phyloP scores from a whole-genome alignment of 2,888 invertebrate genomes.

The Calliscelio sp. region DNA sequence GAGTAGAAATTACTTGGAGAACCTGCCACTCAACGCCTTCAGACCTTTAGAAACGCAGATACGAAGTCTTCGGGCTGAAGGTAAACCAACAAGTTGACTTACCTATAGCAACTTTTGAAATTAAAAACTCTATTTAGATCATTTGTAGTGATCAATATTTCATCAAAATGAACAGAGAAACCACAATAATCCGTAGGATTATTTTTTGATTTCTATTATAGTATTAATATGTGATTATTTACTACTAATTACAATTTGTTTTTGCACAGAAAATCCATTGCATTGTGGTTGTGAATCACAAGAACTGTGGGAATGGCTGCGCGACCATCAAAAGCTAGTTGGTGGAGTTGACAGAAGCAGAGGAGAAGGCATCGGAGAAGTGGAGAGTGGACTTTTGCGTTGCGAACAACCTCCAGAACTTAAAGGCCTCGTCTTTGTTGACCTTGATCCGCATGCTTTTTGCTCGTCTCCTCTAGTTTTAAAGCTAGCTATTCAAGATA shows the following conservation, averaged over 20 bases:
- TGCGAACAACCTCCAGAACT: constrained; percentile 95
- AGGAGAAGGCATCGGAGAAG: constrained; percentile 79
- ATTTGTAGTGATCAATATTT: no score
- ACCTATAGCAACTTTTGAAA: constrained; percentile 5
- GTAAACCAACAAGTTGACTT: constrained; percentile 86
- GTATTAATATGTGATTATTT: no score
- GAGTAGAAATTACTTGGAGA: constrained; percentile 93
- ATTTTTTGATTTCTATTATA: no score
- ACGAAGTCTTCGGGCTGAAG: constrained; percentile 91
- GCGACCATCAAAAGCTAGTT: constrained; percentile 93
- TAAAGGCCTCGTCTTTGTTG: constrained; percentile 91
- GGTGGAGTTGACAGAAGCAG: constrained; percentile 87
- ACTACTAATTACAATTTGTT: constrained; percentile 11
- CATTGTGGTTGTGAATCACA: constrained; percentile 96
- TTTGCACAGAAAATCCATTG: constrained; percentile 93
- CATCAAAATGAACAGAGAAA: no score
- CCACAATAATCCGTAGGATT: no score
- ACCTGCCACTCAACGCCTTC: constrained; percentile 92
- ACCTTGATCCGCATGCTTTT: constrained; percentile 92
- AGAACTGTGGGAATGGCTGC: constrained; percentile 96
- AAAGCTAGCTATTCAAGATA: constrained; percentile 94
- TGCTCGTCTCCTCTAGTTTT: constrained; percentile 94
- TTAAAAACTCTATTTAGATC: neutral
- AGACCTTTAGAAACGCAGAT: constrained; percentile 93
- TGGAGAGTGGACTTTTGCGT: constrained; percentile 87